phyloP scores from a whole-genome alignment of 1,140 invertebrate genomes.

The Macrotrachela quadricornifera region DNA sequence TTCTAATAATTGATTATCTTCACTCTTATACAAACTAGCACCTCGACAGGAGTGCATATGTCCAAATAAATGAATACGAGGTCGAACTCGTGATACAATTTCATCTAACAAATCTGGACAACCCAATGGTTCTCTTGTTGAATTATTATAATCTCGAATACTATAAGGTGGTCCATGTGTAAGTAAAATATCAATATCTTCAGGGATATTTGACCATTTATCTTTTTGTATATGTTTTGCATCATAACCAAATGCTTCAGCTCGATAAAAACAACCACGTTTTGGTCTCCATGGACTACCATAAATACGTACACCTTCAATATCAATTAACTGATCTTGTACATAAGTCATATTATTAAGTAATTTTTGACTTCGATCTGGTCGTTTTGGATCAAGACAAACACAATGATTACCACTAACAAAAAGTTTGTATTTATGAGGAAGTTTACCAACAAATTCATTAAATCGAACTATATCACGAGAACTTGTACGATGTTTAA shows the following conservation, averaged over 20 bases:
- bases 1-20: too few species aligned
- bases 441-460: conserved; percentile 36
- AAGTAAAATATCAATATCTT: conserved; percentile 50
- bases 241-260: too few species aligned
- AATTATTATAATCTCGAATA: conserved; percentile 45
- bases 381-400: too few species aligned
- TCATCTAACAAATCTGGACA: too few species aligned
- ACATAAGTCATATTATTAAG: not conserved
- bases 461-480: conserved; percentile 7
- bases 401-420: conserved; percentile 57
- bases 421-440: conserved; percentile 60
- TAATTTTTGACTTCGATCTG: conserved; percentile 34
- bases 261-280: not conserved
- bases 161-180: conserved; percentile 38
- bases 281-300: not conserved
- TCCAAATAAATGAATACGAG: too few species aligned
- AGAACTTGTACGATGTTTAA: not conserved
- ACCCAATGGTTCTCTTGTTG: too few species aligned
- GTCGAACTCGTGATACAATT: too few species aligned
- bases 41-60: too few species aligned
- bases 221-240: too few species aligned
- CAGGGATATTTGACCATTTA: conserved; percentile 50
- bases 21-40: too few species aligned
- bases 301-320: conserved; percentile 30
- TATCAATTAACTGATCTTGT: conserved; percentile 3